Evolutionary conservation across 2,888 invertebrate genomes (phyloP), one percentile per base, ranked within the genome.

Genomic region (Andricus curvator): DNA sequence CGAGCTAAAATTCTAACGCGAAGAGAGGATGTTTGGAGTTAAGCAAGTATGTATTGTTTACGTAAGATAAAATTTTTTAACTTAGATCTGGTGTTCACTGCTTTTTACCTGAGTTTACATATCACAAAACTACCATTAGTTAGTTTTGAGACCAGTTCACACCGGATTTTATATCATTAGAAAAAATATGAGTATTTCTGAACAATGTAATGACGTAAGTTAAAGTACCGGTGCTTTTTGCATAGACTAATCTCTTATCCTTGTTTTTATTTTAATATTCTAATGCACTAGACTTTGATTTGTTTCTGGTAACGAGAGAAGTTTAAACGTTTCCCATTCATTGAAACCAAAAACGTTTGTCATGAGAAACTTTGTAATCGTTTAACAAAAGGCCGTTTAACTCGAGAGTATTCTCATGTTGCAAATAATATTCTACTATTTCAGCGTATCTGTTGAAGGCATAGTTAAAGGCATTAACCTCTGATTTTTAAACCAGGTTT

Each of bases 81-180:
- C n/a, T 9, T 29, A 5, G 15, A 25, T 62, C 62, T 62, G 62
- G 25, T 62, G 5, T 25, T 62, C 5, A 25, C 15, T 25, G 62
- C 25, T 29, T 29, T 62, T 2, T 1, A 62, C 4, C 13, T 62
- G 25, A 22, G 13, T 62, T 22, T 62, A 25, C 6, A 15, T 29
- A 29, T 5, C 15, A 17, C 1, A 62, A 62, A 25, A 25, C 25
- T 25, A 60, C 68, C 62, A 48, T 29, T 33, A 20, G 81, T 65
- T 66, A 79, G 76, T 44, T 76, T 80, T 29, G 44, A 79, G 80
- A 78, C 85, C 79, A 79, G 79, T 79, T 82, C 48, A 44, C 33
- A 64, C 80, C 70, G 77, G 85, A 74, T 84, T 81, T 67, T 29
- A 17, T 62, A 29, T 13, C 15, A 51, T 66, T 15, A 62, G 56